Conservation (phyloP, 2,797 vertebrate genomes). For the Gymnothorax reevesii region DNA sequence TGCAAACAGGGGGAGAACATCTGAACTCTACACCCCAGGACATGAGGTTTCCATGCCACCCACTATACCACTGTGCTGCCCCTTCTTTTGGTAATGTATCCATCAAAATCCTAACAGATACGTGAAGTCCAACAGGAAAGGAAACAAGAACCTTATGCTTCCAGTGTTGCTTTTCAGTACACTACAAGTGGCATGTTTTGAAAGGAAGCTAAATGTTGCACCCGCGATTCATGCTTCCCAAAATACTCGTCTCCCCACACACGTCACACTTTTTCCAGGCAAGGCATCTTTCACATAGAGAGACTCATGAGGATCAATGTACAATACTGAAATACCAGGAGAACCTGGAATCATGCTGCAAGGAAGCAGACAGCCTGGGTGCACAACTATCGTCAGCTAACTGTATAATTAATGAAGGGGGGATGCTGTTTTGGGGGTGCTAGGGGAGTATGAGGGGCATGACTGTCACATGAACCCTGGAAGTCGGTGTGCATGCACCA, state of each 20-base stretch:
- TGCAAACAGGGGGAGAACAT: too few relatives aligned
- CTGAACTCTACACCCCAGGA: too few relatives aligned
- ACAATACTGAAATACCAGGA: not conserved
- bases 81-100: not conserved
- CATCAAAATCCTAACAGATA: not conserved
- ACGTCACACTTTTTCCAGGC: not conserved
- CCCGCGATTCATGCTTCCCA: not conserved
- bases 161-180: not conserved
- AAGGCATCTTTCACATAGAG: not conserved
- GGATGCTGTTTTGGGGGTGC: not conserved
- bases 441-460: not conserved
- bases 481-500: not conserved
- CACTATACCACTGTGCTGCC: not conserved
- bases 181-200: not conserved
- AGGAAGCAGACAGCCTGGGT: not conserved
- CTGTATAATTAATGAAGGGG: constrained; percentile 21
- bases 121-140: not conserved
- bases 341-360: not conserved
- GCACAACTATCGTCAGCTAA: not conserved
- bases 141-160: not conserved
- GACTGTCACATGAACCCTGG: not conserved
- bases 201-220: not conserved
- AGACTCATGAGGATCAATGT: not conserved
- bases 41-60: too few relatives aligned
- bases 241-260: not conserved